These are phyloP conservation scores for Phenganax subtilis DNA, from an alignment of 92 coral and sea anemone species.

Conservation along the genomic window DNA sequence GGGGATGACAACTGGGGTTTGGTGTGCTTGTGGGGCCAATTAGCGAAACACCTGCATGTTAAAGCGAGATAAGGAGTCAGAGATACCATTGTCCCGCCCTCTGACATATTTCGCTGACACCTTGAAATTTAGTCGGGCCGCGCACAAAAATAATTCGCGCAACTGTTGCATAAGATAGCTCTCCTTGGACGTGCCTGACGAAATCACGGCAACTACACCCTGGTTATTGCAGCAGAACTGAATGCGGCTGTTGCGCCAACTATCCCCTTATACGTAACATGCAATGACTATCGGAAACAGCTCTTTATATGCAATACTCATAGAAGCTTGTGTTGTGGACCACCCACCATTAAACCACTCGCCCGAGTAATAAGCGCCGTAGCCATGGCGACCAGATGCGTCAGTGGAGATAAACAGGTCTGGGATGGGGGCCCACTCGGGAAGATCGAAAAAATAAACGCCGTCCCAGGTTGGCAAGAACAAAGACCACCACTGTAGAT, in stretches of 20 bases:
- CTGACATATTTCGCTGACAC: too few relatives aligned
- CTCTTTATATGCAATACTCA: slow-evolving; percentile 34
- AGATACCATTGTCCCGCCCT: too few relatives aligned
- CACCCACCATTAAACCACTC: slow-evolving; percentile 35
- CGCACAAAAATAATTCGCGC: too few relatives aligned
- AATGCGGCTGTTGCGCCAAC: not conserved
- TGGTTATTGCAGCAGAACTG: slow-evolving; percentile 11
- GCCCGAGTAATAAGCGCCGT: slow-evolving; percentile 10
- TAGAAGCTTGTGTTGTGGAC: slow-evolving; percentile 1
- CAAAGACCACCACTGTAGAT: slow-evolving; percentile 4
- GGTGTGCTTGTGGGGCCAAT: too few relatives aligned
- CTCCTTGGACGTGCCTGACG: too few relatives aligned
- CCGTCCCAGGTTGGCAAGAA: slow-evolving; percentile 15
- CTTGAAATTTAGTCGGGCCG: too few relatives aligned
- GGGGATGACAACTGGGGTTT: too few relatives aligned
- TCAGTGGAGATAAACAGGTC: slow-evolving; percentile 15
- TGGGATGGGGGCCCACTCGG: slow-evolving; percentile 35
- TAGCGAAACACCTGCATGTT: too few relatives aligned
- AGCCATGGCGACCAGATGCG: slow-evolving; percentile 28
- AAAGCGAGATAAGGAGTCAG: too few relatives aligned
- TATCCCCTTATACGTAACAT: slow-evolving; percentile 12
- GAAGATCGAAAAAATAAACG: slow-evolving; percentile 7
- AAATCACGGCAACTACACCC: slow-evolving; percentile 14
- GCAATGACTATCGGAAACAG: slow-evolving; percentile 34
- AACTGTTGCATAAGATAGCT: too few relatives aligned